Percentiles rank a stretch among this genome's conserved stretches.
phyloP scores from a whole-genome alignment of 2,888 invertebrate genomes.

The Epistrophe grossulariae region DNA sequence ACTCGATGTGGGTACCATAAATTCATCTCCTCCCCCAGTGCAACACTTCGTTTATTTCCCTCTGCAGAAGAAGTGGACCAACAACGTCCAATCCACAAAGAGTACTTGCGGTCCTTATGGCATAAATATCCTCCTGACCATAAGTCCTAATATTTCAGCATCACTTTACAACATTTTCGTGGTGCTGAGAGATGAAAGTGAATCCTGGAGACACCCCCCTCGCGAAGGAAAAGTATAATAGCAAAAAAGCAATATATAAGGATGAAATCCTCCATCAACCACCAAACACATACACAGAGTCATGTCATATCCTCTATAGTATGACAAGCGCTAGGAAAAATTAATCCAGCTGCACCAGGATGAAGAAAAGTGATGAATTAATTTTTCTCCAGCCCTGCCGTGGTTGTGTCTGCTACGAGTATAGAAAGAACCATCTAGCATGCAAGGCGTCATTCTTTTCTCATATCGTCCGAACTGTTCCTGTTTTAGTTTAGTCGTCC shows the following conservation, averaged over 20 bases:
- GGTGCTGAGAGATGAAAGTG: constrained; percentile 47
- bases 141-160: constrained; percentile 74
- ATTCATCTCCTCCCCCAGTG: constrained; percentile 30
- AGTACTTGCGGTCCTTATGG: constrained; percentile 59
- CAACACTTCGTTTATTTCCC: not conserved
- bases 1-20: constrained; percentile 58
- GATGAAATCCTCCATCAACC: constrained; percentile 13
- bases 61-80: constrained; percentile 25
- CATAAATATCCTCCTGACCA: constrained; percentile 63
- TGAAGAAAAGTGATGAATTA: constrained; percentile 73
- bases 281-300: constrained; percentile 14
- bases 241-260: constrained; percentile 36
- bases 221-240: constrained; percentile 22
- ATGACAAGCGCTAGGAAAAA: constrained; percentile 38
- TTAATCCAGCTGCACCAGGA: constrained; percentile 70
- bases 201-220: constrained; percentile 65
- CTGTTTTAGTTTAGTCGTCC: constrained; percentile 31
- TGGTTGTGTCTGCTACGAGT: constrained; percentile 13
- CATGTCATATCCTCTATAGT: constrained; percentile 44
- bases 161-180: constrained; percentile 72
- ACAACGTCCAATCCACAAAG: constrained; percentile 48
- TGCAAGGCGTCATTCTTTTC: constrained; percentile 35
- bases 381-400: constrained; percentile 52
- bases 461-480: constrained; percentile 9
- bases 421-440: constrained; percentile 21